These are phyloP conservation scores for Coreoperca whiteheadi DNA, from an alignment of 2,113 vertebrate genomes.

Conservation along the genomic window DNA sequence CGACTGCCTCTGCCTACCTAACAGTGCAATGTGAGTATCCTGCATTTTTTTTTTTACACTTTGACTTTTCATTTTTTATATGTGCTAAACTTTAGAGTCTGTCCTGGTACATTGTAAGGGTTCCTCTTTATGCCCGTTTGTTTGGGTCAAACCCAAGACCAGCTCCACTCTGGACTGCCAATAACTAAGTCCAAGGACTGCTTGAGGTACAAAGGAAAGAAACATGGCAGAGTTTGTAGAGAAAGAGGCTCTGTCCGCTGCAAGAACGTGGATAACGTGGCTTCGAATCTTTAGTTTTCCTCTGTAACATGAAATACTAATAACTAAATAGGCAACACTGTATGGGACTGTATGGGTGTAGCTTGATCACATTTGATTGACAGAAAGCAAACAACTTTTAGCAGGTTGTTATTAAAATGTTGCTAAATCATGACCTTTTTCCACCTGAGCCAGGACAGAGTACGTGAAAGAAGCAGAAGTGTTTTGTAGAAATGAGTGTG, in stretches of 20 bases:
- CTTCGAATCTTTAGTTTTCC: background rate
- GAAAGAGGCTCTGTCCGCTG: background rate
- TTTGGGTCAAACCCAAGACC: background rate
- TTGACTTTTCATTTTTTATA: background rate
- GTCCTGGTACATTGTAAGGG: background rate
- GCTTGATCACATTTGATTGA: background rate
- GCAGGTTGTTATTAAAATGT: too few relatives aligned
- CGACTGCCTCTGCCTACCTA: slow-evolving; percentile 94
- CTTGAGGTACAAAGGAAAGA: background rate
- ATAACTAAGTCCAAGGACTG: background rate
- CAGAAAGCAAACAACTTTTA: background rate
- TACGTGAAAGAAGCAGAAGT: too few relatives aligned
- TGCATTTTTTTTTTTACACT: background rate
- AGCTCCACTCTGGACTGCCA: background rate
- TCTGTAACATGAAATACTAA: background rate
- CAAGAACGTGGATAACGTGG: background rate
- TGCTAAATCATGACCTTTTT: background rate
- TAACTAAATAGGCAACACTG: background rate
- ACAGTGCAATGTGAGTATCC: slow-evolving; percentile 95
- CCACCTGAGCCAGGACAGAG: background rate
- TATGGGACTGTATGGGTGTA: background rate
- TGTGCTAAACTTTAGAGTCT: background rate
- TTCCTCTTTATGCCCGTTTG: background rate
- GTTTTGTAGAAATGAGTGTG: too few relatives aligned
- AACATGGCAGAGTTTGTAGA: background rate